Evolutionary conservation across 2,888 invertebrate species (phyloP).

Genomic region (Drosophila ochracea): DNA sequence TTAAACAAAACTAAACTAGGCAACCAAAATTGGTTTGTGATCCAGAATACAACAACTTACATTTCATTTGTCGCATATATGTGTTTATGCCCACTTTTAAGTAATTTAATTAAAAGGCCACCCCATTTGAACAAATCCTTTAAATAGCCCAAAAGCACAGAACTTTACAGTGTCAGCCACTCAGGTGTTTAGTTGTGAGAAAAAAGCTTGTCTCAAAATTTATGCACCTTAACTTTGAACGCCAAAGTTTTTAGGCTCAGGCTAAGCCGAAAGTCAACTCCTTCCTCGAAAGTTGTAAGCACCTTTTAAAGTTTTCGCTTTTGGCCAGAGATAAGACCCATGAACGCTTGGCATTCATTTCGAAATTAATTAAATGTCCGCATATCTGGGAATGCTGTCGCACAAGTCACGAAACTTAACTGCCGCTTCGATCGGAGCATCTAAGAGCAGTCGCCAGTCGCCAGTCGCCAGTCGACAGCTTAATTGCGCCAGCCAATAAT

Average conservation of each 20-base stretch:
- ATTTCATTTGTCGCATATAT: constrained; percentile 7
- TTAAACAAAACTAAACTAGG: not conserved
- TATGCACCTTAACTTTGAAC: constrained; percentile 55
- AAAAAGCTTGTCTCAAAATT: constrained; percentile 49
- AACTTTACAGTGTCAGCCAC: constrained; percentile 27
- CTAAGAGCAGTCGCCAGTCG: not conserved
- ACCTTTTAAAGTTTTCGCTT: constrained; percentile 64
- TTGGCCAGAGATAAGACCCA: constrained; percentile 54
- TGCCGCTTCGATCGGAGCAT: constrained; percentile 34
- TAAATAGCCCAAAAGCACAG: constrained; percentile 26
- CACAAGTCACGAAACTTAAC: constrained; percentile 27
- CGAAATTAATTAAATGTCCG: constrained; percentile 69
- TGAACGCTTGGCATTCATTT: constrained; percentile 65
- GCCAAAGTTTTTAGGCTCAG: constrained; percentile 61
- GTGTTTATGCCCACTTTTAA: constrained; percentile 33
- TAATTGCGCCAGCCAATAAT: constrained; percentile 66
- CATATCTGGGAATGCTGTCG: constrained; percentile 40
- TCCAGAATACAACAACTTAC: not conserved
- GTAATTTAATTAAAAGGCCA: constrained; percentile 47
- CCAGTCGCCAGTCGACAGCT: constrained; percentile 33
- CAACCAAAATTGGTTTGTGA: not conserved
- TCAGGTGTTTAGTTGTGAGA: constrained; percentile 67
- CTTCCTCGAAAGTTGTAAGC: constrained; percentile 8
- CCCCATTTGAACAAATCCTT: constrained; percentile 16
- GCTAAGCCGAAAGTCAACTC: constrained; percentile 43